Base-by-base conservation (phyloP, 2,888 invertebrate genomes). In the Rutpela maculata region DNA sequence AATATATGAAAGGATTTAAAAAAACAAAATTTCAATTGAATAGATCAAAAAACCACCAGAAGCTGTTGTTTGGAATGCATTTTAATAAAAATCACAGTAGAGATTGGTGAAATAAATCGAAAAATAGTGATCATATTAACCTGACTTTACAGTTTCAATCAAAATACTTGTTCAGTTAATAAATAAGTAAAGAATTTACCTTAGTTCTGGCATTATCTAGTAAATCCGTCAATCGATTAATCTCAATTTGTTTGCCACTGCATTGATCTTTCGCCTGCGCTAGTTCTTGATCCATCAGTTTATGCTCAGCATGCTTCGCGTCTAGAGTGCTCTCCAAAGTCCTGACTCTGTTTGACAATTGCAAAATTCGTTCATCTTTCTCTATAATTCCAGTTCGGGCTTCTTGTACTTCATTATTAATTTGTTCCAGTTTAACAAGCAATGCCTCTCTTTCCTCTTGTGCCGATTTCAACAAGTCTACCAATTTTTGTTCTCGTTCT, bases 121-220 rank as follows among this genome's bases (percentile, higher is more conserved):
- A 26, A n/a, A 26, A 26, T 26, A 26, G 22, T 26, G 22, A 26
- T 26, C 22, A 26, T 4, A 26, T 26, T 26, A 26, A 26, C 22
- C 4, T 26, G 2, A 26, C 1, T 26, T 26, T 26, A 26, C 4
- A 26, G 22, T 26, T 26, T 26, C 4, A 26, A 26, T 4, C 2
- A 26, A 1, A 26, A 1, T 26, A 26, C 22, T 26, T 1, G 22
- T 1, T 26, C 4, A 26, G 22, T 26, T 4, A 26, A 26, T 26
- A n/a, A n/a, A n/a, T 26, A 4, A 26, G 22, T 35, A 6, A 35
- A 43, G 1, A 56, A 66, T 15, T 84, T 83, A 93, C 93, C 91
- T 97, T 97, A 5, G 95, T 94, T 85, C 95, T 93, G 9, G 97
- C 97, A 88, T 95, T 95, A 80, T 97, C 97, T 18, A 97, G 90